These are phyloP conservation scores for Eupithecia dodoneata DNA, from an alignment of 2,888 invertebrate genomes.

Conservation along the genomic window DNA sequence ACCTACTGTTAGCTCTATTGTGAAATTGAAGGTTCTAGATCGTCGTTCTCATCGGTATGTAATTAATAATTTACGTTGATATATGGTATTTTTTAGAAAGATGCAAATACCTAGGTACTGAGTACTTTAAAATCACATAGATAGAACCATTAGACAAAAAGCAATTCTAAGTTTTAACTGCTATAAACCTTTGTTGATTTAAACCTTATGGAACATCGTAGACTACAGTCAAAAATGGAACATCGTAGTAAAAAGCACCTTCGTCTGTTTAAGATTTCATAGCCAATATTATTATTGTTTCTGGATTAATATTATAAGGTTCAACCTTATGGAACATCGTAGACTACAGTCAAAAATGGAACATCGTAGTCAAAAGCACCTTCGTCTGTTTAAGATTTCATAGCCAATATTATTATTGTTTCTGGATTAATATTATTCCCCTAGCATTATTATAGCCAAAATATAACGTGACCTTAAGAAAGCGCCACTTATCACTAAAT, in stretches of 20 bases:
- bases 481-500: constrained; percentile 22
- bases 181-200: not conserved
- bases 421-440: not conserved
- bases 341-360: not conserved
- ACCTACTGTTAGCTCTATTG: not conserved
- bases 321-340: not conserved
- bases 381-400: not conserved
- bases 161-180: not conserved
- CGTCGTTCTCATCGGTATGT: not conserved
- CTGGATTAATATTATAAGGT: not conserved
- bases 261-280: not conserved
- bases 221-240: not conserved
- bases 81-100: not conserved
- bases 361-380: not conserved
- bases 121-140: not conserved
- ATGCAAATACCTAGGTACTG: no score
- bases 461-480: not conserved
- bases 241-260: not conserved
- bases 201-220: not conserved
- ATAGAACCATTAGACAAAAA: not conserved
- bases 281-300: not conserved
- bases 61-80: not conserved
- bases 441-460: not conserved
- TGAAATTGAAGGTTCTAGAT: not conserved
- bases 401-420: not conserved